Evolutionary conservation across 2,797 vertebrate genomes (phyloP).

Genomic region (Vireo griseus): DNA sequence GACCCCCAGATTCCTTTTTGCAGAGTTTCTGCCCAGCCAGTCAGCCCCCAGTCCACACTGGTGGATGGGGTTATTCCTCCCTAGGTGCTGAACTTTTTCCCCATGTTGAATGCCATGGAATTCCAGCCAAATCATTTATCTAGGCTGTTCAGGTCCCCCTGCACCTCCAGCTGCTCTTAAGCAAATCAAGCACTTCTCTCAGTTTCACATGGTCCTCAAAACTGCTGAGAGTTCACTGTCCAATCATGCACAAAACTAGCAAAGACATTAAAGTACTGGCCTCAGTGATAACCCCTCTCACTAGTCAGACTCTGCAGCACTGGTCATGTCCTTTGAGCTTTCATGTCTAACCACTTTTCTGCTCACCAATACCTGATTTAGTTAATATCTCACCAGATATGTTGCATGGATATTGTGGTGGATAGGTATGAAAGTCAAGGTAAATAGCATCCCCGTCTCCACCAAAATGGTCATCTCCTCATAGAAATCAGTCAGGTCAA

Average conservation of each 20-base stretch:
- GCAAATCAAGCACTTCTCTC: not conserved
- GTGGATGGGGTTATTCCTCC: not conserved
- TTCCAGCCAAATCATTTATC: not conserved
- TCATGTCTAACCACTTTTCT: not conserved
- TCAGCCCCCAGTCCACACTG: not conserved
- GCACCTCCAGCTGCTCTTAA: not conserved
- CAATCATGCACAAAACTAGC: not conserved
- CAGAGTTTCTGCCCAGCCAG: not conserved
- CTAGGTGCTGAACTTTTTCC: not conserved
- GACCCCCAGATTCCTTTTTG: not conserved
- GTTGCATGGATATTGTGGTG: not conserved
- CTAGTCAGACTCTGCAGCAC: not conserved
- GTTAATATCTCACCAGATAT: not conserved
- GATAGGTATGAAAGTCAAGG: not conserved
- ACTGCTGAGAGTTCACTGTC: not conserved
- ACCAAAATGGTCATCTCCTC: not conserved
- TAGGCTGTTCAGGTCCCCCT: not conserved
- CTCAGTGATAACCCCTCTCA: not conserved
- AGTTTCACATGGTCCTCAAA: not conserved
- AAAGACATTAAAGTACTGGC: not conserved
- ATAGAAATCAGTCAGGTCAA: not conserved
- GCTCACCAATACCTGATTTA: no score
- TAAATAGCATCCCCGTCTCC: not conserved
- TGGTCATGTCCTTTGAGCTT: not conserved
- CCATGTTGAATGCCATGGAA: not conserved